These are phyloP conservation scores for Zootermopsis nevadensis DNA, from an alignment of 2,888 invertebrate genomes.

Conservation along the genomic window DNA sequence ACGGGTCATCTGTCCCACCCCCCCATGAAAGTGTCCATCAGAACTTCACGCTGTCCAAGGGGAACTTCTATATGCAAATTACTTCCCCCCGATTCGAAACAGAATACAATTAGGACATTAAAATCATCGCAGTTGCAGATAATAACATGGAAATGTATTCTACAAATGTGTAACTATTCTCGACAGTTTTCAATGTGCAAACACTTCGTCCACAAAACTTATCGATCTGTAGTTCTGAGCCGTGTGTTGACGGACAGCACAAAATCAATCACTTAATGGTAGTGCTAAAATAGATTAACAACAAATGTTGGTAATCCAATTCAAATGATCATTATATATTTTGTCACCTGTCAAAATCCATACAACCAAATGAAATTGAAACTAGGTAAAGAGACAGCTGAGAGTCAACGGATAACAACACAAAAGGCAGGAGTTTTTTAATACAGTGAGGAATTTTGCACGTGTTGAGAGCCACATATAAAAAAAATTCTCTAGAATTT, in stretches of 20 bases:
- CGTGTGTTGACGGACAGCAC: background rate
- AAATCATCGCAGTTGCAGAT: no score
- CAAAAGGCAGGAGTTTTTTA: no score
- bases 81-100: background rate
- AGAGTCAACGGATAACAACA: no score
- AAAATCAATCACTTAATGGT: conserved; percentile 13
- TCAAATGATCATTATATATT: background rate
- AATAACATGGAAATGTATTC: background rate
- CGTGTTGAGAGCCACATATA: no score
- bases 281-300: background rate
- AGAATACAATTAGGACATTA: background rate
- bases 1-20: background rate
- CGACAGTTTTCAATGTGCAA: background rate
- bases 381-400: no score
- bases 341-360: background rate
- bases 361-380: background rate
- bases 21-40: background rate
- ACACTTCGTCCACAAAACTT: background rate
- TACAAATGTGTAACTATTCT: background rate
- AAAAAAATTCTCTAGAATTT: no score
- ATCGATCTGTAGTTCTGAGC: background rate
- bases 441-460: no score
- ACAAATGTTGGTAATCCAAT: background rate
- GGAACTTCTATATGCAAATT: conserved; percentile 3
- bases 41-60: background rate